These are phyloP conservation scores for Paradisaea rubra DNA, from an alignment of 2,113 vertebrate species.

Conservation along the genomic window DNA sequence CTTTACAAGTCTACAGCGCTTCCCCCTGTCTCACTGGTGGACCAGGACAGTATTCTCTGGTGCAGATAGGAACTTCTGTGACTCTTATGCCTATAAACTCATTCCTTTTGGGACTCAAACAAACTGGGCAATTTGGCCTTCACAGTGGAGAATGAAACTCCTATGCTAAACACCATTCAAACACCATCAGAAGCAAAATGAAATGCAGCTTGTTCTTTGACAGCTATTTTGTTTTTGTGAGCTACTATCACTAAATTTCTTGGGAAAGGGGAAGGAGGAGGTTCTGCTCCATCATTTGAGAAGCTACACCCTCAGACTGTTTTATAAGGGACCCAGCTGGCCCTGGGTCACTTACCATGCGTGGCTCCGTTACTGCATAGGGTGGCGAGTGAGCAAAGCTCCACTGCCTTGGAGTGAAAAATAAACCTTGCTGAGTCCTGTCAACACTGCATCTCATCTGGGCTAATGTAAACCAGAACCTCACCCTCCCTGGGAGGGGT, in stretches of 20 bases:
- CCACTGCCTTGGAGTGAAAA: background rate
- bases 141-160: background rate
- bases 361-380: background rate
- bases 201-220: background rate
- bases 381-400: background rate
- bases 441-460: constrained; percentile 43
- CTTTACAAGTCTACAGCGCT: background rate
- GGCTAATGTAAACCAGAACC: constrained; percentile 60
- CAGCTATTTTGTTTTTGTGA: background rate
- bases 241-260: background rate
- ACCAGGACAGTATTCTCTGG: background rate
- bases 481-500: constrained; percentile 26
- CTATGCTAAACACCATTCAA: background rate
- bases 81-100: background rate
- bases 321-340: background rate
- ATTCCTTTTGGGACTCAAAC: background rate
- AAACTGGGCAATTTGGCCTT: background rate
- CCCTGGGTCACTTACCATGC: background rate
- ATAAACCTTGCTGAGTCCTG: constrained; percentile 26
- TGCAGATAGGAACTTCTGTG: background rate
- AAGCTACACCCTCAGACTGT: background rate
- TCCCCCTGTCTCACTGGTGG: background rate
- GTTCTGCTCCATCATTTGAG: background rate
- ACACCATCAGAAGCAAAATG: background rate
- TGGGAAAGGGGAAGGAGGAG: background rate